Evolutionary conservation across 1,140 invertebrate species (phyloP).

Genomic region (Arctopsyche grandis): DNA sequence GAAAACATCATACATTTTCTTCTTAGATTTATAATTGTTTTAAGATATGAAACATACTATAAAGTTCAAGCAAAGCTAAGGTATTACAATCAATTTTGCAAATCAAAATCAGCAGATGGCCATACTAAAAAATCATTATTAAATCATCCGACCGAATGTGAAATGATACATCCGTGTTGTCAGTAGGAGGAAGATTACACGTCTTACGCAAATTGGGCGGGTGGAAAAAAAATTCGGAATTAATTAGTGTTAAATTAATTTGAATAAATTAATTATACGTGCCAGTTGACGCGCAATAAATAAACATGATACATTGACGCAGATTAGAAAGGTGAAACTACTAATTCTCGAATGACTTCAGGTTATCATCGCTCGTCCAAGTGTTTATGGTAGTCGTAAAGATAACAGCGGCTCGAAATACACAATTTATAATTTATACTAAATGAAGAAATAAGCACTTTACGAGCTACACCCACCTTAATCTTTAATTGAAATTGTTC

Average conservation of each 20-base stretch:
- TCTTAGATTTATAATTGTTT: too few species aligned
- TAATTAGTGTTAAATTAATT: background rate
- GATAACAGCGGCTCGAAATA: background rate
- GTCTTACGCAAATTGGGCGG: too few species aligned
- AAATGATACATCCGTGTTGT: too few species aligned
- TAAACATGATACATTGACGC: background rate
- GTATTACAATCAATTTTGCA: too few species aligned
- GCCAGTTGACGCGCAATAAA: background rate
- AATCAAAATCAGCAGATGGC: too few species aligned
- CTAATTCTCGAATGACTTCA: background rate
- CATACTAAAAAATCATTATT: too few species aligned
- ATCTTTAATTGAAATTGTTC: background rate
- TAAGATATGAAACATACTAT: too few species aligned
- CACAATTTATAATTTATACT: background rate
- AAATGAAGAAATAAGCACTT: background rate
- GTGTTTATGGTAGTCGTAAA: background rate
- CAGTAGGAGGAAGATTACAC: too few species aligned
- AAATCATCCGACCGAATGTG: too few species aligned
- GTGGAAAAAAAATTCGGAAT: too few species aligned
- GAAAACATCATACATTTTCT: too few species aligned
- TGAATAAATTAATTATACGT: background rate
- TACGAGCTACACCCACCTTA: background rate
- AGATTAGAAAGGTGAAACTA: conserved; percentile 10
- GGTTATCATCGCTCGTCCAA: background rate
- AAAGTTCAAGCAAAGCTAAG: too few species aligned